Base-by-base conservation (phyloP, 2,113 vertebrate genomes). In the Chitala chitala region DNA sequence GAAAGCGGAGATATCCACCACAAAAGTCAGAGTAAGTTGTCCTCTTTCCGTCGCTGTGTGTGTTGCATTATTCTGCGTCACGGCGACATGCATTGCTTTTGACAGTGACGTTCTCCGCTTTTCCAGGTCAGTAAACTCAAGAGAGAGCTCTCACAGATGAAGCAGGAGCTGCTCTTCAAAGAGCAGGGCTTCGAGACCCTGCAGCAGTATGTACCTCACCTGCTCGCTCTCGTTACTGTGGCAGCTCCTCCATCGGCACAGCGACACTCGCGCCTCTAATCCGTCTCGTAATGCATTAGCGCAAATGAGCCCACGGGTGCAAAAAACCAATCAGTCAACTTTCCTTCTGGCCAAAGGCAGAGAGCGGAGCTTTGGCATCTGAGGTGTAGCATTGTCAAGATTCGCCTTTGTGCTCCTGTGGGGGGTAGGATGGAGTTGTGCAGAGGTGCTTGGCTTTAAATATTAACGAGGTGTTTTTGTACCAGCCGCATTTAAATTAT, bases 1-100 rank as follows among this genome's bases (percentile, higher is more conserved):
- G 79, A 94, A 94, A 83, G 93, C 93, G 15, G 93, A 94, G 86
- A 93, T 94, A 83, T 91, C 92, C 58, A 93, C 92, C 59, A 94
- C 91, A n/a, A 89, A 90, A 84, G 84, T 93, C 83, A 86, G 93
- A 91, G 92, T 93, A 87, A 92, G 91, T 48, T 1, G 20, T 7
- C 36, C 0, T 1, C 7, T 20, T 3, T 12, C 2, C 31, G 1
- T 17, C 54, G 46, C 29, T 10, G 15, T 72, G 3, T 48, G 1
- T 6, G 8, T 12, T 1, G 10, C 55, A 22, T 13, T 29, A 9
- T 13, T 58, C 17, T 31, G 26, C 54, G 24, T 4, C 53, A 9
- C 10, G 9, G 55, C 44, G 5, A 12, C 44, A 12, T 12, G 5
- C 44, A 12, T 46, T 12, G n/a, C n/a, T n/a, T n/a, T n/a, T n/a